Base-by-base conservation (phyloP, 1,140 invertebrate species). In the Calliphora vicina region DNA sequence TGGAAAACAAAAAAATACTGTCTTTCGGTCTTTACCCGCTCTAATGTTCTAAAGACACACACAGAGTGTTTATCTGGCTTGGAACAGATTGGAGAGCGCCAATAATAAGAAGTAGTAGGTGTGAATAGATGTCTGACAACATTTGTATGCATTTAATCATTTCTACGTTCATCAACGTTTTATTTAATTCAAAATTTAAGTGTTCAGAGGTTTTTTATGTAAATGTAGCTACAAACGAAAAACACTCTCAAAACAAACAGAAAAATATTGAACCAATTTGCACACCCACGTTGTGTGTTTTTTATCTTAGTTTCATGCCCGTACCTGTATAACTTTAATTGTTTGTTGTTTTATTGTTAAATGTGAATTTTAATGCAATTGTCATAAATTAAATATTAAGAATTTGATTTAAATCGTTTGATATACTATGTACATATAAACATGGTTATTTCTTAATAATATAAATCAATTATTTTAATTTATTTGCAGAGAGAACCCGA, bases 201-300 rank as follows among this genome's bases (percentile, higher is more conserved):
- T 50, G 4, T 50, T 50, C 45, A 35, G 35, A 35, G 35, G 10
- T 35, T 35, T n/a, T 35, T 35, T 35, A 50, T 50, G 45, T 50
- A 50, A 50, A 50, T 50, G 13, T 17, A 15, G 4, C 17, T 50
- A 50, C 35, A 35, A 35, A 35, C n/a, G n/a, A n/a, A n/a, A n/a
- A n/a, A n/a, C n/a, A n/a, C n/a, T n/a, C n/a, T n/a, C n/a, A 35
- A 6, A 6, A 57, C n/a, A 57, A 57, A 12, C n/a, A n/a, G n/a
- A 67, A 67, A 67, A 67, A 20, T 67, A 35, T 67, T 67, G 23
- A 67, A 67, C 61, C 61, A 67, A 67, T 67, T 67, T 67, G 61
- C 61, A 67, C 61, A 23, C 61, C 61, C 61, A 67, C 61, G 20
- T 67, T 25, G 20, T 8, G 17, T 67, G 1, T 67, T 67, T 67